phyloP scores from a whole-genome alignment of 2,797 vertebrate genomes.

The Eidolon dupreanum region DNA sequence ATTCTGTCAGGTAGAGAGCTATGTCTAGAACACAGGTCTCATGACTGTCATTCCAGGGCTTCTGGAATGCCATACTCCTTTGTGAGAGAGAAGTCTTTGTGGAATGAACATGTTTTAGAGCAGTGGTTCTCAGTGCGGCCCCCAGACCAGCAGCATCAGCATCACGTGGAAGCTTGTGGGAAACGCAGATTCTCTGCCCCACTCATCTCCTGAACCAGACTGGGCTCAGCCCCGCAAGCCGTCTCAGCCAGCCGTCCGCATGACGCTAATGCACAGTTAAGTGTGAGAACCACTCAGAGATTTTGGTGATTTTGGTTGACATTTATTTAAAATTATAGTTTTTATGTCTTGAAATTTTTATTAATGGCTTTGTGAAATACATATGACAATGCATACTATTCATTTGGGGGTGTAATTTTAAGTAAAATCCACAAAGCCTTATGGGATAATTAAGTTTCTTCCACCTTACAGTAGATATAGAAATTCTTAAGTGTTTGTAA shows the following conservation, averaged over 20 bases:
- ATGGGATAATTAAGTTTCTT: not conserved
- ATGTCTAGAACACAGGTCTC: fast-evolving
- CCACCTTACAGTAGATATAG: not conserved
- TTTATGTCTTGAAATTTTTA: not conserved
- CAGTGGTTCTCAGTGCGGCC: not conserved
- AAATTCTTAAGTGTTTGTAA: not conserved
- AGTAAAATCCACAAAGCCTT: not conserved
- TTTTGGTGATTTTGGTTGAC: not conserved
- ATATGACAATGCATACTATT: not conserved
- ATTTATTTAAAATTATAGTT: not conserved
- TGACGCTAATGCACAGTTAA: not conserved
- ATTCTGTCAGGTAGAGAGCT: no score
- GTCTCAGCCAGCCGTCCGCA: not conserved
- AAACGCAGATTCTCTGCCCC: not conserved
- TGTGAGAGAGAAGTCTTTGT: no score
- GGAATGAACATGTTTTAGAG: fast-evolving
- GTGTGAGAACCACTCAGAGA: not conserved
- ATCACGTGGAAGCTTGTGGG: not conserved
- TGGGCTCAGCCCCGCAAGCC: not conserved
- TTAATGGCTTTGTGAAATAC: not conserved
- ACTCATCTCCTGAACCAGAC: not conserved
- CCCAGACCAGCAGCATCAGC: no score
- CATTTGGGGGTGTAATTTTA: not conserved
- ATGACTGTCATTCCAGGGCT: no score
- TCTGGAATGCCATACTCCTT: not conserved